Conservation (phyloP, 2,797 vertebrate species). For the Loriculus beryllinus region DNA sequence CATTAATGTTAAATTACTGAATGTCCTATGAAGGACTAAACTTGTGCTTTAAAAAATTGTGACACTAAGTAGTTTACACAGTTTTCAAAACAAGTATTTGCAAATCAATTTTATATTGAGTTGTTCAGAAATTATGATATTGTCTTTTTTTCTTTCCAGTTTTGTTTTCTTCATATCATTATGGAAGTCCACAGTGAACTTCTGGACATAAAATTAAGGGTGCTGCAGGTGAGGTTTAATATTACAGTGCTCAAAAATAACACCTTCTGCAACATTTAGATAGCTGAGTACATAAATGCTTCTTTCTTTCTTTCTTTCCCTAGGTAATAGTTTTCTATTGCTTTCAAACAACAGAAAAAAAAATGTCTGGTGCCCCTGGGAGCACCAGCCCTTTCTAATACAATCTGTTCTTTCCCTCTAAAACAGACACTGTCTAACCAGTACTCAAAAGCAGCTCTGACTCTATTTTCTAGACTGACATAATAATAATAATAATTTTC, state of each 20-base stretch:
- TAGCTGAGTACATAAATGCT: not conserved
- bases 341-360: not conserved
- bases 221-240: not conserved
- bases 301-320: not conserved
- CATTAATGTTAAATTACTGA: not conserved
- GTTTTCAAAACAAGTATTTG: not conserved
- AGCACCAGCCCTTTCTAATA: not conserved
- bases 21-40: not conserved
- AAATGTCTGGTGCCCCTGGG: not conserved
- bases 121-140: not conserved
- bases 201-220: not conserved
- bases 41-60: accelerated
- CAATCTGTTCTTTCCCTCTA: not conserved
- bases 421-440: not conserved
- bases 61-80: not conserved
- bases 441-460: not conserved
- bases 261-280: not conserved
- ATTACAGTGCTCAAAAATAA: not conserved
- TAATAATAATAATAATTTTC: too few species aligned
- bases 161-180: not conserved
- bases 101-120: not conserved
- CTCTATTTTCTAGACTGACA: not conserved
- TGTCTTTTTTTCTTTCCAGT: not conserved
- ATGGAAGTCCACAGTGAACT: not conserved
- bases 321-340: not conserved